Base-by-base conservation (phyloP, 2,888 invertebrate genomes). In the Pterobdella sp. region DNA sequence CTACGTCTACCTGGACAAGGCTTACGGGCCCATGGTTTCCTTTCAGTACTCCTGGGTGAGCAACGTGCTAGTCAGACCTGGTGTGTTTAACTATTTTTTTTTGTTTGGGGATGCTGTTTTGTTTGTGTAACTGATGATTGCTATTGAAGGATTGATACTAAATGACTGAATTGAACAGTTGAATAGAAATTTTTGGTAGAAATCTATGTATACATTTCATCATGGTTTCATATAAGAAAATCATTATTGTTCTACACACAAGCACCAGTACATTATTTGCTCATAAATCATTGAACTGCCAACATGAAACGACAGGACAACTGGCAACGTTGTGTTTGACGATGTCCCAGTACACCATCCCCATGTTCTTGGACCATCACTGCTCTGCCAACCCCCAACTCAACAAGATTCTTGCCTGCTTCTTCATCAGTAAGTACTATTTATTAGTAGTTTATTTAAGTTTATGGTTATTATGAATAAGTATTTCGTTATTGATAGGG, bases 1-100 rank as follows among this genome's bases (percentile, higher is more conserved):
- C 82, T 91, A 91, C 81, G 87, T 89, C 0, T 91, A 90, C 81
- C 89, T 90, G 79, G 86, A 88, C 81, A 89, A 89, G 81, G 89
- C 90, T 0, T 76, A 74, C 65, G 76, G 74, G 7, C 69, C 73
- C 22, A 1, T 72, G 31, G 69, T 76, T 0, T 88, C 90, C 0
- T 91, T 91, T 81, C 86, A 89, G 71, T 90, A 89, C 79, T 88
- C 90, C 4, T 92, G 82, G 82, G 78, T 79, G 0, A 78, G 79
- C 26, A 77, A 79, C 4, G 75, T 81, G 3, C 78, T 82, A 22
- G 77, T 81, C 1, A 78, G 81, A 74, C 84, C 85, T 0, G 81
- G 84, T 26, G 79, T 73, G 82, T 84, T 35, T 79, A 80, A 36
- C 91, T 85, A 35, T 81, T 81, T 4, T 82, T 81, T 75, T 80